phyloP scores from a whole-genome alignment of 1,140 invertebrate genomes.

The Bacillus rossius region DNA sequence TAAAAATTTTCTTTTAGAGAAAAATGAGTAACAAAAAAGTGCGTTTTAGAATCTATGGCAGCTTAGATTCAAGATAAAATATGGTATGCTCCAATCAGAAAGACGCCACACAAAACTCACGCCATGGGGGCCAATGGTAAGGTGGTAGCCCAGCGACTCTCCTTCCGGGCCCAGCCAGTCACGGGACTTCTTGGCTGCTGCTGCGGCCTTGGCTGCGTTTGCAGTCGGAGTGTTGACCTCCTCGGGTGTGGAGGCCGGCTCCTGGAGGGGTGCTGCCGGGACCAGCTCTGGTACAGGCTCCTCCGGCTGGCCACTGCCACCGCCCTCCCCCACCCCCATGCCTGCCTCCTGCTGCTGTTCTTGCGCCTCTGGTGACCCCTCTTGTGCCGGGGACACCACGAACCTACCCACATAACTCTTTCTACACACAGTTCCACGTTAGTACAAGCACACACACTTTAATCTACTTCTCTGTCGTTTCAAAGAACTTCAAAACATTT shows the following conservation, averaged over 20 bases:
- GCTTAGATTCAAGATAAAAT: too few relatives aligned
- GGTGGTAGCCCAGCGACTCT: constrained; percentile 41
- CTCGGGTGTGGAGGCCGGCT: not conserved
- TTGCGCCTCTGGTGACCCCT: not conserved
- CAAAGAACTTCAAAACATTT: too few relatives aligned
- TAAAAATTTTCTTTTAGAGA: too few relatives aligned
- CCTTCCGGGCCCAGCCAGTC: constrained; percentile 21
- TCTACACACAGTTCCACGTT: too few relatives aligned
- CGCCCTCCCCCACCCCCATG: constrained; percentile 3
- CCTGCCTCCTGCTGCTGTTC: too few relatives aligned
- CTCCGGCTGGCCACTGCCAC: constrained; percentile 1
- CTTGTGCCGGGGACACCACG: constrained; percentile 22
- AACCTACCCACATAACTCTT: constrained; percentile 8
- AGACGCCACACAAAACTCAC: constrained; percentile 28
- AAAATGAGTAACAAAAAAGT: too few relatives aligned
- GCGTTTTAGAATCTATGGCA: too few relatives aligned
- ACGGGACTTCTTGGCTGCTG: constrained; percentile 1
- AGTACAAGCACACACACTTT: too few relatives aligned
- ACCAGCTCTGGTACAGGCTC: not conserved
- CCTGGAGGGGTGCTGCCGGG: not conserved
- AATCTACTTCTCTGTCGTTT: too few relatives aligned
- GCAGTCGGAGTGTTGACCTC: not conserved
- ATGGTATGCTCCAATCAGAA: too few relatives aligned
- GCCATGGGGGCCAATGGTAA: constrained; percentile 56
- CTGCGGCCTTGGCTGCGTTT: not conserved